Base-by-base conservation (phyloP, 2,797 vertebrate genomes). In the Cheirogaleus major region DNA sequence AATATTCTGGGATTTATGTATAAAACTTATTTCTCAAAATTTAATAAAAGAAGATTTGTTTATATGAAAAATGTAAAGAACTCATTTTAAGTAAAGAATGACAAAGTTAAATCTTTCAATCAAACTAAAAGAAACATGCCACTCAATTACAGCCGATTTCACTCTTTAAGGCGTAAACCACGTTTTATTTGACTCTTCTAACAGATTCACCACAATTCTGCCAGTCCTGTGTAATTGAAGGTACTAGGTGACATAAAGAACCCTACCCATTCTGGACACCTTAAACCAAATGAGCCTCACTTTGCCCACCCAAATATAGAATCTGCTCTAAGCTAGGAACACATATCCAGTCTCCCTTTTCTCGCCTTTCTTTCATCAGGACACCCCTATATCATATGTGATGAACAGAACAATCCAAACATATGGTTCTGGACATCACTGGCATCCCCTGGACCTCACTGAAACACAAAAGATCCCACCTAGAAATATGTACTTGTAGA, bases 1-100 rank as follows among this genome's bases (percentile, higher is more conserved):
- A n/a, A 91, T 82, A 84, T 95, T 95, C 45, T 65, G 0, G 23
- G 30, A 81, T 89, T 89, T 78, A 78, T 38, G 8, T 87, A 78
- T 45, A 38, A 93, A 90, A 81, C 11, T 67, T 45, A 78, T 52
- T 92, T 95, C 45, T 95, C 75, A 82, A 94, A 93, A 80, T 83
- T 86, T 32, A 6, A 45, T n/a, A 48, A 70, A 73, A 87, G 45
- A 61, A 63, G 10, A 1, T 75, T 83, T 84, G 10, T 25, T 79
- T 78, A 20, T 30, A n/a, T 22, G 43, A 91, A 81, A 43, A 67
- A 35, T 38, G 55, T 81, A 69, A 83, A 87, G 7, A 95, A 67
- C 20, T 87, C 52, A 23, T 82, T 94, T 95, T 95, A 87, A 86
- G 78, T 57, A 67, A 87, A 94, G 22, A 59, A 52, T 86, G n/a